These are phyloP conservation scores for Channallabes apus DNA, from an alignment of 2,797 vertebrate genomes.

Conservation along the genomic window DNA sequence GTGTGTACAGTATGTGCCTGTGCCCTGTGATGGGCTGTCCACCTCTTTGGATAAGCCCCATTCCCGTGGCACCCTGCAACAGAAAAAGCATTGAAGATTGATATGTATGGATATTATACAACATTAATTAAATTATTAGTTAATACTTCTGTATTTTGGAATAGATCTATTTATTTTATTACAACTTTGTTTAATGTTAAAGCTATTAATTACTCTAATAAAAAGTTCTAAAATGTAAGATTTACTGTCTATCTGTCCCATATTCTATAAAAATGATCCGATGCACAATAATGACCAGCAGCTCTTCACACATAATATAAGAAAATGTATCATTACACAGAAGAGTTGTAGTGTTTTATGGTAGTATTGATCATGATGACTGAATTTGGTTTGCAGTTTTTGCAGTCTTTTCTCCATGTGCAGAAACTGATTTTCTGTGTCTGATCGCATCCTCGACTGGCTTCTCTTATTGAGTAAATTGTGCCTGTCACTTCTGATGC, in stretches of 20 bases:
- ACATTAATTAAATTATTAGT: not conserved
- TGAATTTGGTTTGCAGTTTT: constrained; percentile 79
- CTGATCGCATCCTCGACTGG: constrained; percentile 95
- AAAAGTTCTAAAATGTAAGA: not conserved
- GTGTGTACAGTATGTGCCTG: too few species aligned
- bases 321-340: not conserved
- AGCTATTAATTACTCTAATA: not conserved
- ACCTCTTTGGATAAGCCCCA: too few species aligned
- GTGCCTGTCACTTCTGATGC: constrained; percentile 98
- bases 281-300: constrained; percentile 13
- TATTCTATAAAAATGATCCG: not conserved
- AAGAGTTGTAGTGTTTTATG: constrained; percentile 79
- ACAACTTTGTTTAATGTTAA: not conserved
- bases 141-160: not conserved
- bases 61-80: too few species aligned
- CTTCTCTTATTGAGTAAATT: constrained; percentile 99
- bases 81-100: too few species aligned
- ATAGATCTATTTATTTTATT: not conserved
- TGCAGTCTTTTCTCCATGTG: constrained; percentile 73
- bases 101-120: too few species aligned
- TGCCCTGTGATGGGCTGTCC: too few species aligned
- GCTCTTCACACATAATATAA: constrained; percentile 69
- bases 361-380: constrained; percentile 91
- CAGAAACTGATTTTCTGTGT: constrained; percentile 80
- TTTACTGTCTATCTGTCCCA: not conserved